Conservation (phyloP, 1,140 invertebrate genomes). For the Oryzaephilus surinamensis region DNA sequence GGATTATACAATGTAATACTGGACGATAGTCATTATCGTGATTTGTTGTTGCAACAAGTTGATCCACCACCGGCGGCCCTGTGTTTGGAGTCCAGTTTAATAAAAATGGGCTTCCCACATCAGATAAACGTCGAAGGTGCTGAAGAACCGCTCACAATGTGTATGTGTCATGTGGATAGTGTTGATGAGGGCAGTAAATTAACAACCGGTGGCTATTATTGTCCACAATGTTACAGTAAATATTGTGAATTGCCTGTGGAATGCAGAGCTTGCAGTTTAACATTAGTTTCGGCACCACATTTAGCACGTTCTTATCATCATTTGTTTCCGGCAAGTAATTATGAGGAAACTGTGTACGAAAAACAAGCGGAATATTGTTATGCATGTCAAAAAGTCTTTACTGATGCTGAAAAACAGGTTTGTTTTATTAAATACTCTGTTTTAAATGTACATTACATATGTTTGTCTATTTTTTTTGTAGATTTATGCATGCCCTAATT, state of each 20-base stretch:
- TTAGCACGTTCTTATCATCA: constrained; percentile 95
- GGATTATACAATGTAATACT: constrained; percentile 80
- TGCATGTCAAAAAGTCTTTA: constrained; percentile 58
- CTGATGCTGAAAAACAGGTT: constrained; percentile 61
- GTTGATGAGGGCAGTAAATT: constrained; percentile 51
- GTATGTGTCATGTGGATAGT: constrained; percentile 83
- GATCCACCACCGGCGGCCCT: constrained; percentile 78
- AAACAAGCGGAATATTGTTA: constrained; percentile 51
- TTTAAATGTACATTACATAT: no score
- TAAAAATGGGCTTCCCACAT: constrained; percentile 91
- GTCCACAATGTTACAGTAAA: constrained; percentile 92
- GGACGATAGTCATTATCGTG: constrained; percentile 84
- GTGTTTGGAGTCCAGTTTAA: constrained; percentile 69
- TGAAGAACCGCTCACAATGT: constrained; percentile 63
- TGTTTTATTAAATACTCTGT: no score
- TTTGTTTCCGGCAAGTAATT: constrained; percentile 83
- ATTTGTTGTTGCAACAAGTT: constrained; percentile 66
- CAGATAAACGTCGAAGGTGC: constrained; percentile 46
- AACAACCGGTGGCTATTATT: constrained; percentile 77
- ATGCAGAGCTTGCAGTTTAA: constrained; percentile 89
- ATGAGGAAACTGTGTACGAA: constrained; percentile 56
- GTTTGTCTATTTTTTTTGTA: constrained; percentile 35
- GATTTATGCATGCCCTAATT: constrained; percentile 72
- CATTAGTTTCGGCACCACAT: constrained; percentile 95
- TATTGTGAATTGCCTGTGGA: constrained; percentile 97